phyloP scores from a whole-genome alignment of 2,113 vertebrate genomes.

The Poeciliopsis retropinna region DNA sequence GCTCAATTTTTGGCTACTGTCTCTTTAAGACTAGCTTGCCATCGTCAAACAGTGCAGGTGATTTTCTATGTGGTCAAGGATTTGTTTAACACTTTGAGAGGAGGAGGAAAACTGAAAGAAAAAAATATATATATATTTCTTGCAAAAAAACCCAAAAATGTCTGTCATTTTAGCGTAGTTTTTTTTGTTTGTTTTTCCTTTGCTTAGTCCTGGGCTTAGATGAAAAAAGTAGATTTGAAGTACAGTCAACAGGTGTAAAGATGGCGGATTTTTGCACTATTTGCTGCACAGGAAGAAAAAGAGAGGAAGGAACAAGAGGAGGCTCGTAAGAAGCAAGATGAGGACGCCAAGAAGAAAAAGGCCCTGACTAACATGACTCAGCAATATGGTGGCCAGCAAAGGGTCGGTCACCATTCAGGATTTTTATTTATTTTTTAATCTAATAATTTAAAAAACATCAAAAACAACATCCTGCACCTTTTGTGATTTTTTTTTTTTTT shows the following conservation, averaged over 20 bases:
- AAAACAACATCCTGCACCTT: neutral
- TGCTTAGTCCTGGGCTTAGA: too few species aligned
- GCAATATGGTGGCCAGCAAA: conserved; percentile 77
- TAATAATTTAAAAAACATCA: neutral
- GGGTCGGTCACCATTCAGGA: conserved; percentile 54
- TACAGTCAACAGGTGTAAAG: too few species aligned
- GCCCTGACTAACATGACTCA: conserved; percentile 80
- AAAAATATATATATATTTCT: too few species aligned
- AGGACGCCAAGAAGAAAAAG: conserved; percentile 82
- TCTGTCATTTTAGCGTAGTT: too few species aligned
- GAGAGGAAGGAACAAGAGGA: conserved; percentile 78
- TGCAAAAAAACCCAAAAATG: too few species aligned
- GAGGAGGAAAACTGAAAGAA: neutral
- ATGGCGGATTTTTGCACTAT: neutral
- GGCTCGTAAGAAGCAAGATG: conserved; percentile 74
- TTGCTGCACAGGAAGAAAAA: conserved; percentile 76
- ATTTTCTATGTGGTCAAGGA: neutral
- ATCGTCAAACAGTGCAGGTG: neutral
- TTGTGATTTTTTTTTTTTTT: neutral
- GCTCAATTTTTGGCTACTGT: neutral
- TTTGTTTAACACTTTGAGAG: neutral
- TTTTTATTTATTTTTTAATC: neutral
- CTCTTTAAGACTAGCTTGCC: neutral
- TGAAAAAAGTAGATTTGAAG: too few species aligned
- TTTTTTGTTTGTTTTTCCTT: too few species aligned